Conservation (phyloP, 2,113 vertebrate species). For the Polypterus bichir region DNA sequence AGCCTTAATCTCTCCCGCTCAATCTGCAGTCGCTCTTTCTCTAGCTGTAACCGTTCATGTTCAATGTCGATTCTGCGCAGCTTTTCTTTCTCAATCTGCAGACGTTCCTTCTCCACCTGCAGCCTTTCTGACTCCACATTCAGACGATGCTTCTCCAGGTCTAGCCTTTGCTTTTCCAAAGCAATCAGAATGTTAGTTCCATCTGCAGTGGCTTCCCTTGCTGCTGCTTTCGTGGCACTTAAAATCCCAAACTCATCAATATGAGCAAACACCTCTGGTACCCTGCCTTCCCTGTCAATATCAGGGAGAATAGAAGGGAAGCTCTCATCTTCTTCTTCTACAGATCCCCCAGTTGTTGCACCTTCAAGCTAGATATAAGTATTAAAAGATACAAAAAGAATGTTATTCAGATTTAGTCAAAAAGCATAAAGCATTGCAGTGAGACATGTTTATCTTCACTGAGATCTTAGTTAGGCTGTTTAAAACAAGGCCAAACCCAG, state of each 20-base stretch:
- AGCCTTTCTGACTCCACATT: conserved; percentile 72
- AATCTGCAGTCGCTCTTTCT: conserved; percentile 72
- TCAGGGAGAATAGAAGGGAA: conserved; percentile 75
- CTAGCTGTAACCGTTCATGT: conserved; percentile 68
- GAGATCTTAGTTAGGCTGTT: no score
- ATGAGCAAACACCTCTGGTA: conserved; percentile 63
- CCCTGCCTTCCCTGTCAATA: conserved; percentile 63
- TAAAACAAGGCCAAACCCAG: no score
- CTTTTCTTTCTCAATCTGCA: conserved; percentile 72
- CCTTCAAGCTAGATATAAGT: not conserved
- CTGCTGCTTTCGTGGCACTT: conserved; percentile 58
- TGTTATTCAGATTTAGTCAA: no score
- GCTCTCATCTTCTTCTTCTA: conserved; percentile 78
- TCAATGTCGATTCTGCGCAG: conserved; percentile 67
- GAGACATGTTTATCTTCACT: no score
- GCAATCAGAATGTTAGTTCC: conserved; percentile 63
- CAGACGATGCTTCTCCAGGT: conserved; percentile 75
- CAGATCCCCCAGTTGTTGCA: conserved; percentile 23
- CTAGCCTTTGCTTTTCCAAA: conserved; percentile 79
- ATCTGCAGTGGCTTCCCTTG: conserved; percentile 34
- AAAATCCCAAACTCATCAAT: conserved; percentile 68
- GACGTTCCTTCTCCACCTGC: conserved; percentile 73
- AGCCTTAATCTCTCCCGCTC: conserved; percentile 70
- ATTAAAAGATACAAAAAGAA: no score
- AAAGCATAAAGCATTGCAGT: no score